Evolutionary conservation across 1,140 invertebrate species (phyloP).

Genomic region (Brachystomella parvula): DNA sequence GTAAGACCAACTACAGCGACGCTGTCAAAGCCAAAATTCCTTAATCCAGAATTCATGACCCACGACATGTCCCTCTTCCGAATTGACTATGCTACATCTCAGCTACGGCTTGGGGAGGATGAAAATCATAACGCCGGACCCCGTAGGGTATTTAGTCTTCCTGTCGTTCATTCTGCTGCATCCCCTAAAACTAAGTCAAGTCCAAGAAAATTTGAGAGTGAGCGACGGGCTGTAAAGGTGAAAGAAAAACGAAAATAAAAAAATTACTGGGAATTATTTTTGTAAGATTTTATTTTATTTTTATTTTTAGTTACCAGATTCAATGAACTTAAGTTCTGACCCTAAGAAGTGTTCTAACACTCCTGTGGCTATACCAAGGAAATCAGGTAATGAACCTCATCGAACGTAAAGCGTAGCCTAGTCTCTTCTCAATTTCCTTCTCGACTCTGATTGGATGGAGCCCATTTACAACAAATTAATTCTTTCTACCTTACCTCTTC

Average conservation of each 20-base stretch:
- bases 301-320: background rate
- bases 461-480: background rate
- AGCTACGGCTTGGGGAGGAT: background rate
- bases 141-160: background rate
- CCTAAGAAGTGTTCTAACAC: background rate
- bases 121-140: background rate
- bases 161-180: background rate
- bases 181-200: background rate
- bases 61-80: slow-evolving; percentile 37
- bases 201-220: background rate
- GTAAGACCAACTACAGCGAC: slow-evolving; percentile 27
- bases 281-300: background rate
- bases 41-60: slow-evolving; percentile 34
- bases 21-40: slow-evolving; percentile 31
- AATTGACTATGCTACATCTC: slow-evolving; percentile 25
- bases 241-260: too few species aligned
- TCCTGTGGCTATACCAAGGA: background rate
- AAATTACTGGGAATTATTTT: too few species aligned
- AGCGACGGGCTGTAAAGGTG: background rate
- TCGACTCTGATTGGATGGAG: background rate
- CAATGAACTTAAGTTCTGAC: background rate
- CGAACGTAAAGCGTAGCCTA: background rate
- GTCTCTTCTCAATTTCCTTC: background rate
- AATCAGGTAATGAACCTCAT: background rate
- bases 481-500: too few species aligned